Percentiles rank a stretch among this genome's conserved stretches.
These are phyloP conservation scores for Sylvicapra grimmia DNA, from an alignment of 2,113 vertebrate genomes.

Conservation along the genomic window DNA sequence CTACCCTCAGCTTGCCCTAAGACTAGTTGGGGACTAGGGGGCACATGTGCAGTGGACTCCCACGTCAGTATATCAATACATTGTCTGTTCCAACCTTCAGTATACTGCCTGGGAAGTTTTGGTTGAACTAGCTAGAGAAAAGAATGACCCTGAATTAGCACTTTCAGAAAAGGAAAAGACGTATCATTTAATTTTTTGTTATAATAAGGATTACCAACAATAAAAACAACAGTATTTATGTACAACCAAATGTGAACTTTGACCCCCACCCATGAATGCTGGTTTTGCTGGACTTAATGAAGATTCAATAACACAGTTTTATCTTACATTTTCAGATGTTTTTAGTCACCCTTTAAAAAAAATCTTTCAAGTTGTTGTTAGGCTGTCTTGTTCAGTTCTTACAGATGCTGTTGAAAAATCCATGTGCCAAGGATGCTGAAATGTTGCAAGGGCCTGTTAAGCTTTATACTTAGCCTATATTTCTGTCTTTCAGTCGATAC, in stretches of 20 bases:
- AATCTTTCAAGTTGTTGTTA: slow-evolving; percentile 12
- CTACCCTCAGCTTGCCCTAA: background rate
- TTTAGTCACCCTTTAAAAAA: slow-evolving; percentile 9
- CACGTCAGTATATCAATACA: background rate
- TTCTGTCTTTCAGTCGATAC: slow-evolving; percentile 62
- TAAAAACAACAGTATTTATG: background rate
- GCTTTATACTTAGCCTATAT: background rate
- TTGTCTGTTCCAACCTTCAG: background rate
- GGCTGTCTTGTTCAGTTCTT: slow-evolving; percentile 18
- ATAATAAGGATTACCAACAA: background rate
- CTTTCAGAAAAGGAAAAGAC: background rate
- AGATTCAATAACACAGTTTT: background rate
- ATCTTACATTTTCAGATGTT: background rate
- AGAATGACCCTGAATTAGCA: slow-evolving; percentile 19
- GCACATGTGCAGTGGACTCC: background rate
- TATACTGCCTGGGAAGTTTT: background rate
- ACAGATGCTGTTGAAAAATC: slow-evolving; percentile 20
- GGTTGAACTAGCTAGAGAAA: background rate
- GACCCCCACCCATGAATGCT: background rate
- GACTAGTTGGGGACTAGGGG: background rate
- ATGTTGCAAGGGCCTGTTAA: background rate
- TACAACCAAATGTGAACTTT: background rate
- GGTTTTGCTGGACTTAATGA: slow-evolving; percentile 1
- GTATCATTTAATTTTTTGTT: slow-evolving; percentile 28
- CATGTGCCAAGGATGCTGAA: background rate